These are phyloP conservation scores for Elmis aenea DNA, from an alignment of 2,888 invertebrate genomes.

Conservation along the genomic window DNA sequence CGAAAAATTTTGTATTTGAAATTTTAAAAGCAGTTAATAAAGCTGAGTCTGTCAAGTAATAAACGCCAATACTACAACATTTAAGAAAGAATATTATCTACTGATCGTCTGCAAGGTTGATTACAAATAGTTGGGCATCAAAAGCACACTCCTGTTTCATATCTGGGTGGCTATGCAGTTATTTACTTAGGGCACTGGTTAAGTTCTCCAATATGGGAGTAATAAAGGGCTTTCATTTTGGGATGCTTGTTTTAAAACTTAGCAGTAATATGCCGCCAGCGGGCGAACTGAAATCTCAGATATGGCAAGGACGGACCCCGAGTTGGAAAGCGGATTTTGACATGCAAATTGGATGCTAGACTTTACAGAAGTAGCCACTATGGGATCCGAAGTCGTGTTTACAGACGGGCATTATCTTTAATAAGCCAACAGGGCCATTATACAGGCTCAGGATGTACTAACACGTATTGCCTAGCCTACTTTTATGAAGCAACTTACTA, in stretches of 20 bases:
- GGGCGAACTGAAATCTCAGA: constrained; percentile 20
- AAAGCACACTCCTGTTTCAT: too few species aligned
- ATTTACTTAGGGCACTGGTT: constrained; percentile 5
- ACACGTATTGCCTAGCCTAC: constrained; percentile 7
- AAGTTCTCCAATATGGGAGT: constrained; percentile 6
- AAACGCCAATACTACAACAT: too few species aligned
- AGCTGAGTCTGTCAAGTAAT: too few species aligned
- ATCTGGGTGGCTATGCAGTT: too few species aligned
- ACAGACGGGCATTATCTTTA: constrained; percentile 24
- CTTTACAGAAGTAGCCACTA: constrained; percentile 23
- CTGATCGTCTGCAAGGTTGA: too few species aligned
- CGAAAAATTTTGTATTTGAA: too few species aligned
- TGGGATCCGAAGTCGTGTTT: constrained; percentile 24
- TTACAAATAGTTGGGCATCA: too few species aligned
- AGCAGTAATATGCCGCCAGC: constrained; percentile 12
- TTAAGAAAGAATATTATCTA: too few species aligned
- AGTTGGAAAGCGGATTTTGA: constrained; percentile 28
- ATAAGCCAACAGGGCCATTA: constrained; percentile 21
- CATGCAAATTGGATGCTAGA: constrained; percentile 30
- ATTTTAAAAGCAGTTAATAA: too few species aligned
- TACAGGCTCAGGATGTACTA: constrained; percentile 9
- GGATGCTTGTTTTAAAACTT: constrained; percentile 20
- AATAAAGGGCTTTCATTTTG: constrained; percentile 4
- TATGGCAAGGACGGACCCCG: constrained; percentile 9
- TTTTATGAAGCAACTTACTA: constrained; percentile 10